Evolutionary conservation across 2,888 invertebrate genomes (phyloP).

Genomic region (Eudasyphora cyanicolor): DNA sequence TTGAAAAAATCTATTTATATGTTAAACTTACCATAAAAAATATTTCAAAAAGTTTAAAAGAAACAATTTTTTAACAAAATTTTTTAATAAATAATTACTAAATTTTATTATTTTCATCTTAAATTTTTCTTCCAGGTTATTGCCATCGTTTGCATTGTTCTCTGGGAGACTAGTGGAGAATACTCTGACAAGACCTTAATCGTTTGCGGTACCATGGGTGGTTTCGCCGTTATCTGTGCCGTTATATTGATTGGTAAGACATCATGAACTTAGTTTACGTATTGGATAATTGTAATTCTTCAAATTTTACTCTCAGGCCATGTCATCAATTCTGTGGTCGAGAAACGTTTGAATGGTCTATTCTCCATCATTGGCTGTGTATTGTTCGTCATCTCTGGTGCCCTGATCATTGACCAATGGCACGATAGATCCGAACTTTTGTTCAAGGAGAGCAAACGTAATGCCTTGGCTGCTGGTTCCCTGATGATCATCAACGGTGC

Average conservation of each 20-base stretch:
- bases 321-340: slow-evolving; percentile 74
- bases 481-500: slow-evolving; percentile 78
- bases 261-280: neutral
- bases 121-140: slow-evolving; percentile 72
- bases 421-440: slow-evolving; percentile 70
- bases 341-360: slow-evolving; percentile 77
- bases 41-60: too few relatives aligned
- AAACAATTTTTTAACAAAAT: too few relatives aligned
- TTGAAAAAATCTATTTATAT: too few relatives aligned
- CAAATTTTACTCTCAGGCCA: slow-evolving; percentile 70
- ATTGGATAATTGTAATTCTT: neutral
- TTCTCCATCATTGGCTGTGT: slow-evolving; percentile 76
- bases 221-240: slow-evolving; percentile 76
- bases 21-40: too few relatives aligned
- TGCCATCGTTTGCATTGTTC: slow-evolving; percentile 76
- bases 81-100: too few relatives aligned
- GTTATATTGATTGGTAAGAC: slow-evolving; percentile 74
- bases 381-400: slow-evolving; percentile 76
- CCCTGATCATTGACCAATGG: slow-evolving; percentile 78
- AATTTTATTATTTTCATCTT: neutral
- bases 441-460: slow-evolving; percentile 74
- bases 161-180: slow-evolving; percentile 71
- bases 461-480: slow-evolving; percentile 76
- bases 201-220: slow-evolving; percentile 76
- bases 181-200: slow-evolving; percentile 71